Conservation (phyloP, 2,888 invertebrate species). For the Agapostemon virescens region DNA sequence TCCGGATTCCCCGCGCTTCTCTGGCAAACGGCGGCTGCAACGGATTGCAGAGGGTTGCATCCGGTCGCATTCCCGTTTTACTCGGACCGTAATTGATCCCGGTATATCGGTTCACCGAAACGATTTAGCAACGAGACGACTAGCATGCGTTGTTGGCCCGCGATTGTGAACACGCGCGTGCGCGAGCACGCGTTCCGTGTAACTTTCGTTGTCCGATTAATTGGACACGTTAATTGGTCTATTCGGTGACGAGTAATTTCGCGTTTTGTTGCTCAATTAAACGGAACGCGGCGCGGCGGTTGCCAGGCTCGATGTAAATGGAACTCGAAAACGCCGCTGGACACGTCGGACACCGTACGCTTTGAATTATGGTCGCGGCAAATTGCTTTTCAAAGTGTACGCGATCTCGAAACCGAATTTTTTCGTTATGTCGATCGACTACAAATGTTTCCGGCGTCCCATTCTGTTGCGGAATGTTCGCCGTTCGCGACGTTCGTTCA, state of each 20-base stretch:
- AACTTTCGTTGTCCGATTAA: constrained; percentile 24
- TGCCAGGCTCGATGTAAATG: neutral
- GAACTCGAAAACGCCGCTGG: constrained; percentile 1
- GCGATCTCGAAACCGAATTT: neutral
- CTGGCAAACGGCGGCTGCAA: neutral
- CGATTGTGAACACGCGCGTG: neutral
- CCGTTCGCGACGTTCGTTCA: neutral
- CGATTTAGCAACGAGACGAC: neutral
- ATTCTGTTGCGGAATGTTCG: neutral
- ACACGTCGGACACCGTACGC: neutral
- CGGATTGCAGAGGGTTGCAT: neutral
- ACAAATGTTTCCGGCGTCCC: neutral
- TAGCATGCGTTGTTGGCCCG: neutral
- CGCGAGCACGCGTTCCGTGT: neutral
- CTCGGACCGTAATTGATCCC: constrained; percentile 3
- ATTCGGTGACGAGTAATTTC: constrained; percentile 26
- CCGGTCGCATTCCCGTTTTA: neutral
- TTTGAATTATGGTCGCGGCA: neutral
- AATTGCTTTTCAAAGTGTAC: neutral
- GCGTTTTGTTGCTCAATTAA: constrained; percentile 30
- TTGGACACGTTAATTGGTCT: constrained; percentile 28
- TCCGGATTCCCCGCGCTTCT: neutral
- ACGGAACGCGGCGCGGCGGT: constrained; percentile 1
- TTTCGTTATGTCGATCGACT: neutral
- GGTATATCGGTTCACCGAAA: constrained; percentile 12